These are phyloP conservation scores for Drosophila kambysellisi DNA, from an alignment of 2,888 invertebrate species.

Conservation along the genomic window DNA sequence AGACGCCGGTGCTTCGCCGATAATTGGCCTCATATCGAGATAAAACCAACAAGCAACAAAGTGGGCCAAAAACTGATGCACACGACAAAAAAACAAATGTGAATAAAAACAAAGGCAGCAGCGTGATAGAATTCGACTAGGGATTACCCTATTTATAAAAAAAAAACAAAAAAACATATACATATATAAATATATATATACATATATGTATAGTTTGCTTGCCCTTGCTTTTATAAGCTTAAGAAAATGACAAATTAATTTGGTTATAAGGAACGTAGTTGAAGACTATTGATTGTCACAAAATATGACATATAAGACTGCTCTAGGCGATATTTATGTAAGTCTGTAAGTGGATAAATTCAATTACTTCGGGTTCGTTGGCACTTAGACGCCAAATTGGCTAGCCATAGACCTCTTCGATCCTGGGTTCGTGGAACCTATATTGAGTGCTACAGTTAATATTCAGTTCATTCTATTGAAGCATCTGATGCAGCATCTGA, in stretches of 20 bases:
- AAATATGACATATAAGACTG: neutral
- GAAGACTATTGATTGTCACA: neutral
- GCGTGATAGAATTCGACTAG: neutral
- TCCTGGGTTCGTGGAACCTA: neutral
- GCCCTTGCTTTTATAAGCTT: neutral
- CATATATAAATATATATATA: neutral
- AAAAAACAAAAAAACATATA: neutral
- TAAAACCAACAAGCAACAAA: conserved; percentile 41
- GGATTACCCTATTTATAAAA: neutral
- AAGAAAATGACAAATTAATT: neutral
- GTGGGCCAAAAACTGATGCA: conserved; percentile 34
- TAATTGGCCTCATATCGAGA: conserved; percentile 74
- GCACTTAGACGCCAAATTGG: neutral
- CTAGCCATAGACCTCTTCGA: neutral
- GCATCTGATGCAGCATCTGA: neutral
- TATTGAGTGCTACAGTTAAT: neutral
- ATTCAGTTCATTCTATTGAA: neutral
- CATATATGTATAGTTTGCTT: neutral
- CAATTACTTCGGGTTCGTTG: neutral
- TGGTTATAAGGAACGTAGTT: neutral
- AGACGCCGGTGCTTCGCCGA: conserved; percentile 50
- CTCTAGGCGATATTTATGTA: neutral
- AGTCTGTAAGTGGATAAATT: neutral
- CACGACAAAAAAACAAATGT: conserved; percentile 8
- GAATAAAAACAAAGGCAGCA: neutral